A percentile compares a stretch with the other conserved stretches of the same genome.
phyloP scores from a whole-genome alignment of 2,113 vertebrate genomes.

The Raja brachyura region DNA sequence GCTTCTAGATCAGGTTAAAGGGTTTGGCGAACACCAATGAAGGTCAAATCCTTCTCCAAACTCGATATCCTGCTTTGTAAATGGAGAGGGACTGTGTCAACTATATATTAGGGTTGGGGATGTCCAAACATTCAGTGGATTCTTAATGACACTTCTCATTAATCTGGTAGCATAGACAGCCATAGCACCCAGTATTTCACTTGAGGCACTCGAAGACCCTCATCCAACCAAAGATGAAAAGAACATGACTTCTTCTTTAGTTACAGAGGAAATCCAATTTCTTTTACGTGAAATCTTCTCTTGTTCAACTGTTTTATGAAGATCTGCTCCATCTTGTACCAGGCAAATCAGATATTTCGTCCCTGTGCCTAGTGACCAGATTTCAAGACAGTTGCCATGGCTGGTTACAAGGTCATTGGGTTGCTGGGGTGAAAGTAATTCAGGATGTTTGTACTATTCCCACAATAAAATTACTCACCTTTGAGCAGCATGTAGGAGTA shows the following conservation, averaged over 20 bases:
- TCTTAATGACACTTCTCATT: not conserved
- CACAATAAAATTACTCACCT: not conserved
- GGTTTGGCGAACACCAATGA: not conserved
- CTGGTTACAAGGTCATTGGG: not conserved
- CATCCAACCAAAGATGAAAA: not conserved
- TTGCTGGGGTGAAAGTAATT: not conserved
- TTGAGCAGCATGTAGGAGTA: not conserved
- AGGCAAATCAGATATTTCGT: not conserved
- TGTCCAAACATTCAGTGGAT: not conserved
- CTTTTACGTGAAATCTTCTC: not conserved
- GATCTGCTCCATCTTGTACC: not conserved
- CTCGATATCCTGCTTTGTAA: not conserved
- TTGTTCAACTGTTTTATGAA: not conserved
- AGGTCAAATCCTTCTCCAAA: not conserved
- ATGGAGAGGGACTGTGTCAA: not conserved
- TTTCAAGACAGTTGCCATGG: not conserved
- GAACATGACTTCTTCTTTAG: not conserved
- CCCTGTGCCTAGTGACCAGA: not conserved
- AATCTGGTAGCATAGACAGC: not conserved
- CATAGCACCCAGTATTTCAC: not conserved
- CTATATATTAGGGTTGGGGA: not conserved
- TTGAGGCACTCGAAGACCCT: not conserved
- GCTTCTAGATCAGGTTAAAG: not conserved
- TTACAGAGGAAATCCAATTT: not conserved
- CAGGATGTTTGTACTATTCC: not conserved